Conservation (phyloP, 2,113 vertebrate genomes). For the Cnemophilus loriae region DNA sequence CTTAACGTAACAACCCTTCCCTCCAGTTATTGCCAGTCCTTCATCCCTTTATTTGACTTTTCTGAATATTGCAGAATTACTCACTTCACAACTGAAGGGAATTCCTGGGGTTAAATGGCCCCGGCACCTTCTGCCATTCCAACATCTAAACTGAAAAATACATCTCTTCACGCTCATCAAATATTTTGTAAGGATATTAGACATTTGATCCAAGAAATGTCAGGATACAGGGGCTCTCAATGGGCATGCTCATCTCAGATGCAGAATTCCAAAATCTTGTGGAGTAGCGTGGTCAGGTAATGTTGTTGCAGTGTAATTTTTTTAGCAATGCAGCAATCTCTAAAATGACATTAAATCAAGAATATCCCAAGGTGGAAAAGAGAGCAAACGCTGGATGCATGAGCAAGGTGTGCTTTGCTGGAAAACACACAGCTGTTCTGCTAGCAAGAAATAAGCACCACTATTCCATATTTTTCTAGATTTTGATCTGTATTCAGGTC, state of each 20-base stretch:
- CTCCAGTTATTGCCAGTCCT: neutral
- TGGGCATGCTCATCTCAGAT: neutral
- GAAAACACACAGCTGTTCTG: neutral
- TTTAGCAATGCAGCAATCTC: neutral
- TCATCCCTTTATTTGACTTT: conserved; percentile 7
- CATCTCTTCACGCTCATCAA: neutral
- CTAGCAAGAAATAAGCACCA: neutral
- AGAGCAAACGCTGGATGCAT: neutral
- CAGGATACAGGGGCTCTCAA: neutral
- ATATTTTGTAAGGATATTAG: neutral
- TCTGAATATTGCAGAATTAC: neutral
- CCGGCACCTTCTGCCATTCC: neutral
- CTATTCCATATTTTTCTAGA: neutral
- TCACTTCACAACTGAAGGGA: neutral
- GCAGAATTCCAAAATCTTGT: neutral
- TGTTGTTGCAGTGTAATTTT: neutral
- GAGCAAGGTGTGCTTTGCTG: neutral
- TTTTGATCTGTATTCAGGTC: neutral
- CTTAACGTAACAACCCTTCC: neutral
- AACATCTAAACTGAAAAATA: neutral
- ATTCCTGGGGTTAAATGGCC: neutral
- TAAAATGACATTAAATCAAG: neutral
- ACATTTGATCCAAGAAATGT: neutral
- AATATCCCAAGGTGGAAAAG: neutral
- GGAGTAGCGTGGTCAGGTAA: neutral